phyloP scores from a whole-genome alignment of 1,140 invertebrate species.

The Drosophila lowei region DNA sequence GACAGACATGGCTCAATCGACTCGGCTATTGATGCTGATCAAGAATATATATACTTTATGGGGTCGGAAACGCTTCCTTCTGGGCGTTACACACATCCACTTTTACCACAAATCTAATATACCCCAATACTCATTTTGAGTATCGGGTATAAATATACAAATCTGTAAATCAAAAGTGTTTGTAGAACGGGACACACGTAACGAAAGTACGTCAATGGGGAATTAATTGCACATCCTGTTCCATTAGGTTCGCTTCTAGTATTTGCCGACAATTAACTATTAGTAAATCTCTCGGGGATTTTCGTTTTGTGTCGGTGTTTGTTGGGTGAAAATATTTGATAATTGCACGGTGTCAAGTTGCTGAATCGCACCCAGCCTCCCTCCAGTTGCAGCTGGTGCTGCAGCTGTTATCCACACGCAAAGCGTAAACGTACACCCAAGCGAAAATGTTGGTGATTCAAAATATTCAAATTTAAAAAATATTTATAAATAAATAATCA shows the following conservation, averaged over 20 bases:
- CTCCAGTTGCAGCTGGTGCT: constrained; percentile 1
- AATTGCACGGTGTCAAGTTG: constrained; percentile 26
- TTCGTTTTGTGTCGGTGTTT: constrained; percentile 16
- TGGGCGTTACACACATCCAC: too few relatives aligned
- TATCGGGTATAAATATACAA: too few relatives aligned
- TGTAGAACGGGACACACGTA: constrained; percentile 22
- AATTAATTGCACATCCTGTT: constrained; percentile 62
- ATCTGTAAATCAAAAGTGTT: constrained; percentile 4
- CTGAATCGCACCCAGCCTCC: neutral
- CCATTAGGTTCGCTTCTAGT: constrained; percentile 40
- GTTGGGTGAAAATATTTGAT: constrained; percentile 40
- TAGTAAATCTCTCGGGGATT: constrained; percentile 19
- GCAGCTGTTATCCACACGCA: constrained; percentile 24
- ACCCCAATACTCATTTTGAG: too few relatives aligned
- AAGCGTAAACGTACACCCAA: neutral
- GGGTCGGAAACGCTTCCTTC: too few relatives aligned
- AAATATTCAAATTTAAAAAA: too few relatives aligned
- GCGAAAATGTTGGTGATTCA: neutral
- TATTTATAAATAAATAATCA: too few relatives aligned
- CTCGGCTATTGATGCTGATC: too few relatives aligned
- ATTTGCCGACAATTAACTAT: constrained; percentile 48
- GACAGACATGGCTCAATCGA: too few relatives aligned
- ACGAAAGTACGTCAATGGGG: constrained; percentile 57
- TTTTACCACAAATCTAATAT: too few relatives aligned
- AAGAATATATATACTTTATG: too few relatives aligned